phyloP scores from a whole-genome alignment of 2,113 vertebrate species.

The Cryptomyrus ogoouensis region DNA sequence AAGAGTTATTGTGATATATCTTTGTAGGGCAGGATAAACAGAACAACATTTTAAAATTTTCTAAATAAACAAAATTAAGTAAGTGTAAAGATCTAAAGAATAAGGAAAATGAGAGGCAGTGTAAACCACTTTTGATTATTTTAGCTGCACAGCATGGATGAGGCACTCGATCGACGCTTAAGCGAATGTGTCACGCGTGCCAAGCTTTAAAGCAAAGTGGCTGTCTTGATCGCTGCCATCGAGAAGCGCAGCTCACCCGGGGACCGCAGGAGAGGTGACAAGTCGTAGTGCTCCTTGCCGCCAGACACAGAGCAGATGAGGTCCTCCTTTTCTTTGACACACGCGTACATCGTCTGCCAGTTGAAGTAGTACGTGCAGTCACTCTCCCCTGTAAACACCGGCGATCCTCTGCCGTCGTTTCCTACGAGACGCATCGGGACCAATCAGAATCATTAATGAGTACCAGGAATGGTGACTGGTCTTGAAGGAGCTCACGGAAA shows the following conservation, averaged over 20 bases:
- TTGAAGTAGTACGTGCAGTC: slow-evolving; percentile 93
- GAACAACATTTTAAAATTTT: neutral
- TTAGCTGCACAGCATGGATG: neutral
- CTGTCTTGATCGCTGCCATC: neutral
- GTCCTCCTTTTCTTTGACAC: slow-evolving; percentile 78
- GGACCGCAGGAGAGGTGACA: slow-evolving; percentile 72
- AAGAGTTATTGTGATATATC: neutral
- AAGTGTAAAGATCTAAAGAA: neutral
- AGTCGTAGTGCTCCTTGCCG: slow-evolving; percentile 72
- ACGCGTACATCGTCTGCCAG: slow-evolving; percentile 83
- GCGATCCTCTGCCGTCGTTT: slow-evolving; percentile 63
- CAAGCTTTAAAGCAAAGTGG: neutral
- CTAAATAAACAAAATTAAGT: neutral
- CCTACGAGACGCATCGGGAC: slow-evolving; percentile 32
- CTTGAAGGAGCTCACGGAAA: neutral
- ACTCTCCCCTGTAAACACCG: slow-evolving; percentile 76
- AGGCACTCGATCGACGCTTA: neutral
- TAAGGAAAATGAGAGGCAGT: neutral
- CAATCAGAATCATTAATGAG: neutral
- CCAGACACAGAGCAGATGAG: slow-evolving; percentile 71
- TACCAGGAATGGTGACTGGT: neutral
- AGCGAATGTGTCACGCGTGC: neutral
- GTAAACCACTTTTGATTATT: neutral
- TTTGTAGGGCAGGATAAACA: neutral
- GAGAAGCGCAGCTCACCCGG: slow-evolving; percentile 59